Conservation (phyloP, 2,113 vertebrate species). For the Herpetotheres cachinnans region DNA sequence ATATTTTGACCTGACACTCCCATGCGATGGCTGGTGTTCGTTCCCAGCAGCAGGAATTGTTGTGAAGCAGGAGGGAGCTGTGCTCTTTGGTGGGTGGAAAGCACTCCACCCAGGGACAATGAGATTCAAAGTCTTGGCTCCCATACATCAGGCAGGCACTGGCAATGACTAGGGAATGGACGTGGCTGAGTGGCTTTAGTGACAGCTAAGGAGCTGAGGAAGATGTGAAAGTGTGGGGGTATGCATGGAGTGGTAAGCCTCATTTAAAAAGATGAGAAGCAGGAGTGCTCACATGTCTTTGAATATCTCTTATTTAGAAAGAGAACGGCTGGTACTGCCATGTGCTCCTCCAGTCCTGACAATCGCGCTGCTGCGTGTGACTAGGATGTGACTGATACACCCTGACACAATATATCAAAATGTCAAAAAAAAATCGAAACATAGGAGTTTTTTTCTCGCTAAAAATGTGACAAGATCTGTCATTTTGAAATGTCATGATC, state of each 20-base stretch:
- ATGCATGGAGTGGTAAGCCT: background rate
- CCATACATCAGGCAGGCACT: background rate
- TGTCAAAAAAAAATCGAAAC: background rate
- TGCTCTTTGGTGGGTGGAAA: background rate
- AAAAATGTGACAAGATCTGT: background rate
- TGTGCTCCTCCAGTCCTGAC: background rate
- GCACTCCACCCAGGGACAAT: background rate
- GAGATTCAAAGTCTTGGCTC: background rate
- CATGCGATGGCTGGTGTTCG: accelerated
- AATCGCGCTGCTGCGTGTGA: background rate
- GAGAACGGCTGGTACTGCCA: background rate
- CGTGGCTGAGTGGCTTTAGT: background rate
- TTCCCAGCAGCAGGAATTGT: background rate
- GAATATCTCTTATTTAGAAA: background rate
- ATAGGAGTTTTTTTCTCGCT: background rate
- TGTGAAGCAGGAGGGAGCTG: background rate
- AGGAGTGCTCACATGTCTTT: background rate
- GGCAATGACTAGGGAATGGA: background rate
- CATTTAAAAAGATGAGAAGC: constrained; percentile 14
- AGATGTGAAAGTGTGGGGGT: background rate
- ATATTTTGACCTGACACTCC: background rate
- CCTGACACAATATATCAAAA: constrained; percentile 11
- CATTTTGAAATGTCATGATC: background rate
- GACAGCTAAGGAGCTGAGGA: background rate
- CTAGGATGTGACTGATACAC: background rate